Base-by-base conservation (phyloP, 2,888 invertebrate genomes). In the Eupithecia tripunctaria region DNA sequence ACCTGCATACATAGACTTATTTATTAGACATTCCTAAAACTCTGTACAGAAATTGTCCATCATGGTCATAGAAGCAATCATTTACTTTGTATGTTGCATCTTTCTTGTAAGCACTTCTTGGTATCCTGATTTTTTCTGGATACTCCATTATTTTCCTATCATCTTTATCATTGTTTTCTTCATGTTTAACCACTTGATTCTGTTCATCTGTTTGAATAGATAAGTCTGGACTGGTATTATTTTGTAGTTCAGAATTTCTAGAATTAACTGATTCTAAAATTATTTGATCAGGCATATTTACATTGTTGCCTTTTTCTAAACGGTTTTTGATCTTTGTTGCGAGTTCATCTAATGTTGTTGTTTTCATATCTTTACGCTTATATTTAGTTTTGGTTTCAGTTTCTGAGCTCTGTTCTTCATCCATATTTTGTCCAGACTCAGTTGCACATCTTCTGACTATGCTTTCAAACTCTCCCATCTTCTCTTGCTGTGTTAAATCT, bases 41-140 rank as follows among this genome's bases (percentile, higher is more conserved):
- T 83, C 97, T 95, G 86, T 97, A 98, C 71, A 98, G 92, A 92
- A 98, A 97, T 85, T 94, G 95, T 0, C 98, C 98, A 93, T 97
- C 96, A 86, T 96, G 95, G 85, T 97, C 97, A 89, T 98, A 98
- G 86, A 96, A 98, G 81, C 97, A 96, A 89, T 98, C 97, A 77
- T 96, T 95, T 0, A 97, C 94, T 90, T 96, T 96, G 84, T 97
- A 98, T 12, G 96, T 96, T 62, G 95, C 96, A 36, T 96, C 96
- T 82, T 87, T 89, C 79, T 95, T 96, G 79, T 95, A 95, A 47
- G 96, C 92, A 68, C 96, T 95, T 80, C 95, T 95, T 5, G 97
- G 97, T 77, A 98, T 97, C 79, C 94, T 93, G 76, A 98, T 97
- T 82, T 92, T 93, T 76, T 96, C 95, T 47, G 95, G 95, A 84